Base-by-base conservation (phyloP, 2,797 vertebrate species). In the Alca torda region DNA sequence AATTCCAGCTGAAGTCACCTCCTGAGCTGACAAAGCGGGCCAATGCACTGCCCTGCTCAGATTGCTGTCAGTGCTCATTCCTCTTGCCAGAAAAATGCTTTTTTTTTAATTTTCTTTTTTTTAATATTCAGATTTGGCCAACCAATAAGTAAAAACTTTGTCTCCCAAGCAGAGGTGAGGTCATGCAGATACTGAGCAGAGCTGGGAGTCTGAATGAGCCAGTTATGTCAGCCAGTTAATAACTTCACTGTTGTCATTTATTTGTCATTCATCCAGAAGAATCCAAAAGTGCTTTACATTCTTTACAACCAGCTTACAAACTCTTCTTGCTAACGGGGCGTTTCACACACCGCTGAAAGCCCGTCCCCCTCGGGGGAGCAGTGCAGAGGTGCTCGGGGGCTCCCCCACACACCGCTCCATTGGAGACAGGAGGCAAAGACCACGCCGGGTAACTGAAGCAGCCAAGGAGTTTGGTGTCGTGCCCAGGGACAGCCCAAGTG, bases 261-360 rank as follows among this genome's bases (percentile, higher is more conserved):
- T 97, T 97, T 96, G 96, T 96, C 93, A 96, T 95, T 97, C 95
- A 97, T 97, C 96, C 96, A 97, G 96, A 96, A 97, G 91, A 95
- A 95, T 96, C 95, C 94, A 69, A 76, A 96, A 96, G 93, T 95
- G 95, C 94, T 96, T 96, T 86, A 76, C 95, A 95, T 96, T 95
- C 87, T 96, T 96, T 93, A 70, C 35, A 78, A 76, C 28, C 54
- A 91, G 77, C 85, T 82, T 90, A 82, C 35, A 90, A 90, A 33
- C 79, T 81, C 26, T 78, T 96, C 92, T 94, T 51, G 31, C 53
- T 78, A 75, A 76, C 2, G 0, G 39, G 26, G 48, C 4, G 20
- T 57, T 78, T 59, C 59, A 39, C 25, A 41, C 23, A 31, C 25
- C 2, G 2, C 20, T 9, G 23, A 73, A 73, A 84, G 20, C 33